A percentile compares a stretch with the other conserved stretches of the same genome.
Evolutionary conservation across 1,140 invertebrate species (phyloP).

Genomic region (Drosophila parabipectinata): DNA sequence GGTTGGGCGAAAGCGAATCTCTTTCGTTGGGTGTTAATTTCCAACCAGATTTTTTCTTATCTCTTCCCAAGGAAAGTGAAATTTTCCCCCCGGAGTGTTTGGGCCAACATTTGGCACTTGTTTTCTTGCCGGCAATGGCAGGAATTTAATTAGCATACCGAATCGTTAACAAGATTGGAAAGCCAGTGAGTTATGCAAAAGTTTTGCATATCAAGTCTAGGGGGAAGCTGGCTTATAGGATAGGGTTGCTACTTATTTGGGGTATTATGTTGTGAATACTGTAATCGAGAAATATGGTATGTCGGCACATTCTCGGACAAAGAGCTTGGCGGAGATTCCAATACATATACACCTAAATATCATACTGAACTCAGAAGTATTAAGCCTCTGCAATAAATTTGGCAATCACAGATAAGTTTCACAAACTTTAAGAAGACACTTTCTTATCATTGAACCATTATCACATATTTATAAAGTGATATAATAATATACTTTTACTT

Average conservation of each 20-base stretch:
- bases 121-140: constrained; percentile 61
- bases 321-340: neutral
- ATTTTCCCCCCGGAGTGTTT: constrained; percentile 1
- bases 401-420: neutral
- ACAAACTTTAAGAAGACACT: neutral
- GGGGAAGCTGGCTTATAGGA: neutral
- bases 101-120: constrained; percentile 15
- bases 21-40: constrained; percentile 65
- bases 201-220: constrained; percentile 22
- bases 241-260: constrained; percentile 10
- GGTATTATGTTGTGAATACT: neutral
- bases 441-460: neutral
- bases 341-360: neutral
- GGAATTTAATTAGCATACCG: constrained; percentile 76
- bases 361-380: no score
- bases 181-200: constrained; percentile 66
- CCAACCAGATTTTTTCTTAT: constrained; percentile 50
- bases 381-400: neutral
- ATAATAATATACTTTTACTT: neutral
- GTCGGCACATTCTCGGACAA: neutral
- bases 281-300: constrained; percentile 23
- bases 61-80: constrained; percentile 51
- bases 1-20: constrained; percentile 58
- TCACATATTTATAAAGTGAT: neutral
- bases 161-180: constrained; percentile 79